Evolutionary conservation across 2,888 invertebrate genomes (phyloP), one percentile per base, ranked within the genome.

Genomic region (Drosophila multiciliata): DNA sequence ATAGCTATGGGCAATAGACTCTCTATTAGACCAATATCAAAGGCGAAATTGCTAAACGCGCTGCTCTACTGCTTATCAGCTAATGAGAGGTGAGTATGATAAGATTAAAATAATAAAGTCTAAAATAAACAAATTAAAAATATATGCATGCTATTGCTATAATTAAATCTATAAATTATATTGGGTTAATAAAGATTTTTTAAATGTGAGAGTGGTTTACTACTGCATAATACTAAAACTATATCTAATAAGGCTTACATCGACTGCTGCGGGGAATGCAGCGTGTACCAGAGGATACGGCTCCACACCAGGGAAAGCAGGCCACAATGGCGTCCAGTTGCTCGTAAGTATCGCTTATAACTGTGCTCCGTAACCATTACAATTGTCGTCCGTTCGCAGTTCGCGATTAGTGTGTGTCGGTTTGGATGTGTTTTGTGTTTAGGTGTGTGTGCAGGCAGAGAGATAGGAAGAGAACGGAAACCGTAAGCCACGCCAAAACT

Each of bases 291-390:
- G 94, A 94, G 75, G 94, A 95, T 54, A 93, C 93, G 66, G 93
- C 93, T 78, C 94, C 94, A 93, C 96, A 96, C 96, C 96, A 96
- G 78, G 96, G 96, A 93, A 96, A 96, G 93, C 96, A 96, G 91
- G 96, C 95, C 83, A 96, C 95, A 93, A 96, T 94, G 78, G 95
- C 95, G 93, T 96, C 96, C 93, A 96, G 94, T 92, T 96, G 95
- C 91, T 96, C 96, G 93, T 96, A 96, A 79, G 95, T 96, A 93
- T 96, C 96, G 83, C 92, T 93, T 78, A 93, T 93, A 75, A 93
- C 93, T 93, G 87, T 74, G 59, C 48, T 71, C 66, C 54, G 29
- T 71, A 57, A 73, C 67, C 75, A 63, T 62, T 54, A 61, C 45
- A 23, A 15, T 48, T 59, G 66, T 8, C 35, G 50, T 79, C 83